Evolutionary conservation across 2,888 invertebrate species (phyloP), one percentile per base, ranked within the genome.

Genomic region (Xylota sylvarum): DNA sequence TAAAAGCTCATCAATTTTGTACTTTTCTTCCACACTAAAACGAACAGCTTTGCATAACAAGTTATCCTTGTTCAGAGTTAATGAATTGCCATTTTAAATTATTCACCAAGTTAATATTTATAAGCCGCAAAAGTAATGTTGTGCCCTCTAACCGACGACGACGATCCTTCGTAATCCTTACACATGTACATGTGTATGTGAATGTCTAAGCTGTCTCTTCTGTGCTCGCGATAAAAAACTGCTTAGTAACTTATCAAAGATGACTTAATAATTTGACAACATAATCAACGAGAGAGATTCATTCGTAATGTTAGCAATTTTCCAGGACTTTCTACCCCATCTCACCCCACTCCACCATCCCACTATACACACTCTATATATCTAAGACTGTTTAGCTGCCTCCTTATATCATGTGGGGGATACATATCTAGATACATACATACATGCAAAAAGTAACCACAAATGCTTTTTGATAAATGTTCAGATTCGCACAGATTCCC

Each of bases 381-480:
- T 6, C 12, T 48, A 32, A 50, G 23, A 10, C 30, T n/a, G 32
- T 14, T n/a, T 5, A 12, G 48, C 30, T 46, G 23, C 14, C 6
- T 32, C 5, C 10, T 30, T 9, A 1, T 14, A 17, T 14, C 32
- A 56, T 12, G 35, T 23, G 9, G 23, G 10, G 48, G 12, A 10
- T 9, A 35, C 35, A 23, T n/a, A n/a, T n/a, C 23, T 23, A 3
- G 1, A 23, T 23, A 23, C 23, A 23, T 14, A 35, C n/a, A 43
- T 23, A 14, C 37, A 10, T 37, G 12, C 4, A 43, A 60, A 60
- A 60, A 60, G 27, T 17, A 60, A 43, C 43, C 37, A 43, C 60
- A 60, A 60, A 58, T 69, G 67, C 48, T 77, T 77, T 77, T 77
- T 77, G 67, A 77, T 80, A 73, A 80, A 80, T 80, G 64, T 65